Evolutionary conservation across 2,113 vertebrate genomes (phyloP).

Genomic region (Bungarus multicinctus): DNA sequence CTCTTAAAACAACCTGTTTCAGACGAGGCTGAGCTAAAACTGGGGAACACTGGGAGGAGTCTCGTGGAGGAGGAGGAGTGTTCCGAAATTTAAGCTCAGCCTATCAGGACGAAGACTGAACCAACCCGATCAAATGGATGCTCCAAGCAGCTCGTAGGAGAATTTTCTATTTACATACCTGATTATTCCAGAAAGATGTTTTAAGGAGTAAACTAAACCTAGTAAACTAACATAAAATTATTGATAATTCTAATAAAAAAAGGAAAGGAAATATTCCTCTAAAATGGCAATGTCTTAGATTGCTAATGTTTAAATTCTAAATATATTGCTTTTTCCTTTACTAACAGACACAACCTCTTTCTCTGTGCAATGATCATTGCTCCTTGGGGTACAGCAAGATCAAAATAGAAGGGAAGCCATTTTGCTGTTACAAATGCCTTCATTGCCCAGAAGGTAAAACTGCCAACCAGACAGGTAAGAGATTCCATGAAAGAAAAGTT

Average conservation of each 20-base stretch:
- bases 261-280: not conserved
- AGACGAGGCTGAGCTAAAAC: no score
- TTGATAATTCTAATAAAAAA: not conserved
- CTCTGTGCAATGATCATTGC: not conserved
- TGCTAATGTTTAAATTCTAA: not conserved
- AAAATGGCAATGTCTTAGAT: not conserved
- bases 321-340: not conserved
- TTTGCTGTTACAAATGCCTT: conserved; percentile 3
- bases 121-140: no score
- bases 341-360: not conserved
- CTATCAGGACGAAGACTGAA: no score
- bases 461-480: not conserved
- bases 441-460: not conserved
- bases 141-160: no score
- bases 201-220: not conserved
- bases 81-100: no score
- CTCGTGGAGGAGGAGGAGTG: no score
- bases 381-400: not conserved
- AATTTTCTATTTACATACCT: no score
- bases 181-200: not conserved
- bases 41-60: no score
- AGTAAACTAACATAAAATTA: not conserved
- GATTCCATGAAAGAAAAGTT: not conserved
- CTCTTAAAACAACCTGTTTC: no score
- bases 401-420: not conserved